Base-by-base conservation (phyloP, 2,797 vertebrate species). In the Scolopax rusticola region DNA sequence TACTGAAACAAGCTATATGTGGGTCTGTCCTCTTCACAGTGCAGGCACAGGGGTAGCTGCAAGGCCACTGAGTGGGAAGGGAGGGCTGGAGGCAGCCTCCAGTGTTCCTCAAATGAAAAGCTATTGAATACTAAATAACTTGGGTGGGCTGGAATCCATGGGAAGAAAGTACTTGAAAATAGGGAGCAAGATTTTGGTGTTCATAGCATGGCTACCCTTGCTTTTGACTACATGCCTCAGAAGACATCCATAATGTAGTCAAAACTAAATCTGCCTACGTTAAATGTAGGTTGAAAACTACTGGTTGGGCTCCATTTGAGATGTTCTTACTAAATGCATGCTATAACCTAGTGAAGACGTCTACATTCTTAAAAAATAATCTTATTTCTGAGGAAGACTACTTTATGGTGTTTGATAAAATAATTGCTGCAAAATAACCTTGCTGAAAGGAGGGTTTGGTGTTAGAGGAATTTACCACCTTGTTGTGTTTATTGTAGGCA, bases 401-500 rank as follows among this genome's bases (percentile, higher is more conserved):
- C 13, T 19, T 57, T 8, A 4, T 47, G 9, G 18, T 15, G 19
- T 30, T 88, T 57, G 43, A 57, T 48, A 45, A 41, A 92, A 28
- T 41, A 73, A 9, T 43, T 54, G 12, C 54, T 79, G 18, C 30
- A 28, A 51, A 81, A 43, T 41, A 76, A 53, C 10, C 32, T 88
- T 40, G 21, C 69, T 23, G 47, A 21, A 69, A 77, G 65, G 33
- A 40, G 24, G 11, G 6, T 57, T 59, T 47, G 43, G 15, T 30
- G 30, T 70, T 89, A 25, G 28, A 50, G 36, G 64, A 63, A 21
- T 40, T 93, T 20, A 87, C 4, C 30, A 1, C 5, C 10, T 4
- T 43, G 9, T 38, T 97, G 16, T 96, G 57, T 90, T 15, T 90
- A 0, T 73, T 84, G 16, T 75, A 99, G 99, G 99, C 99, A 53